These are phyloP conservation scores for Podarcis lilfordi DNA, from an alignment of 2,797 vertebrate species.

Conservation along the genomic window DNA sequence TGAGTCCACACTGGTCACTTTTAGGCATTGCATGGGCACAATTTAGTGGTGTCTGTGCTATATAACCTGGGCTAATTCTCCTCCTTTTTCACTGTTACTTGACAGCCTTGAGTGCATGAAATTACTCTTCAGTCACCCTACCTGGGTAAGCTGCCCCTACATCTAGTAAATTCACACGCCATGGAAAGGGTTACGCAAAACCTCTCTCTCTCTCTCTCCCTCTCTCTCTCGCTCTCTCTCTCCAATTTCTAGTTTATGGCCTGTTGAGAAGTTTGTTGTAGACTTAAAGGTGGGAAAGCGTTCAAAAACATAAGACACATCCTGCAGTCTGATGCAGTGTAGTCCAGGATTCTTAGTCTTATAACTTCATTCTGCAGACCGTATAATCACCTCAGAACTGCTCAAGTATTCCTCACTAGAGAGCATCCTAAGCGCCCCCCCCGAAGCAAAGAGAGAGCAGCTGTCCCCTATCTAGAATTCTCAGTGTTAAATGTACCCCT, in stretches of 20 bases:
- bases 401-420: not conserved
- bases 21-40: not conserved
- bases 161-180: not conserved
- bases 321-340: not conserved
- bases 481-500: not conserved
- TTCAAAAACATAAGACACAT: not conserved
- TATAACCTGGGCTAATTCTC: not conserved
- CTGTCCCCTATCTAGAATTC: not conserved
- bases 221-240: not conserved
- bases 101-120: not conserved
- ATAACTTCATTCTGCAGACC: not conserved
- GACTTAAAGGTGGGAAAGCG: not conserved
- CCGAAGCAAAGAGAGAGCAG: not conserved
- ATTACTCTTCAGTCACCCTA: not conserved
- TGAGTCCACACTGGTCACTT: not conserved
- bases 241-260: not conserved
- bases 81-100: not conserved
- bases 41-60: not conserved
- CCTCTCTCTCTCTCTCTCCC: not conserved
- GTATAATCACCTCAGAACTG: not conserved
- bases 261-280: no score
- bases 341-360: not conserved
- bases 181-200: not conserved
- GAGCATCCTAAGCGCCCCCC: fast-evolving
- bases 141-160: not conserved